Percentiles rank a stretch among this genome's conserved stretches.
phyloP scores from a whole-genome alignment of 2,797 vertebrate genomes.

The Lagorchestes hirsutus region DNA sequence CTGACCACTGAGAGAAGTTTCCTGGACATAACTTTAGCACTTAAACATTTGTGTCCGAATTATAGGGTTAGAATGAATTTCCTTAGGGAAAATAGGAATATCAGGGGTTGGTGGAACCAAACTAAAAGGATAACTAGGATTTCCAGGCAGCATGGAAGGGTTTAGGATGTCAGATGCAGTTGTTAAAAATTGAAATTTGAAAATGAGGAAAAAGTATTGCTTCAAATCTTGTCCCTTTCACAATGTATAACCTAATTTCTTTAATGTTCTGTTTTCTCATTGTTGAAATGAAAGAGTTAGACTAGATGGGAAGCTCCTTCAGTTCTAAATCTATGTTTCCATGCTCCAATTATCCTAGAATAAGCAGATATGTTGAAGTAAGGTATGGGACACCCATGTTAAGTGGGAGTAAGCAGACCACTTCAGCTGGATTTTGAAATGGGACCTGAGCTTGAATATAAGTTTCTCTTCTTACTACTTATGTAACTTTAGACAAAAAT shows the following conservation, averaged over 20 bases:
- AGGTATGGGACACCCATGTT: neutral
- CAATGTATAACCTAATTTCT: neutral
- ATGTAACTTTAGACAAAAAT: neutral
- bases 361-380: neutral
- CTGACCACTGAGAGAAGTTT: neutral
- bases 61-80: neutral
- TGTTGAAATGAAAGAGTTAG: neutral
- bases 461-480: neutral
- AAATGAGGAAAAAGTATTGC: neutral
- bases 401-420: neutral
- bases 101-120: neutral
- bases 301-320: neutral
- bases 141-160: neutral
- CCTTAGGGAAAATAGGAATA: neutral
- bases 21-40: neutral
- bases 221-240: neutral
- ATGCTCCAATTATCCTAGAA: neutral
- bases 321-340: neutral
- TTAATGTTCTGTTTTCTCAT: neutral
- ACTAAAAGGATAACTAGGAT: neutral
- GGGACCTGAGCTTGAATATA: neutral
- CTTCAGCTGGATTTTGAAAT: neutral
- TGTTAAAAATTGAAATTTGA: neutral
- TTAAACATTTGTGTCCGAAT: neutral
- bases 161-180: neutral